Conservation (phyloP, 2,113 vertebrate species). For the Nyctereutes procyonoides region DNA sequence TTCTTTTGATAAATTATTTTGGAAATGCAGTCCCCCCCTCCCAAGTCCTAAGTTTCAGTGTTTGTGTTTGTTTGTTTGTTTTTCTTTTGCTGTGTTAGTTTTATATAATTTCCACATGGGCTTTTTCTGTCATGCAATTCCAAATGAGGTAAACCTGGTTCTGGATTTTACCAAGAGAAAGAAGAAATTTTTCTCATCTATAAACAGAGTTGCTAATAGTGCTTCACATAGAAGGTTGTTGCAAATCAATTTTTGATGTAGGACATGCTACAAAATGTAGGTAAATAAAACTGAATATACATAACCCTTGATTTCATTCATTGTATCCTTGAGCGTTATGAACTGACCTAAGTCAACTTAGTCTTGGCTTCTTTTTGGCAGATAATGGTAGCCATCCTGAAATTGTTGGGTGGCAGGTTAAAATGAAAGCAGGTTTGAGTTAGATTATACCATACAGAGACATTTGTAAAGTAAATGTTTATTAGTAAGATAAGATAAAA, state of each 20-base stretch:
- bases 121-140: neutral
- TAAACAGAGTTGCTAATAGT: neutral
- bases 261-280: neutral
- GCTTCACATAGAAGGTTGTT: neutral
- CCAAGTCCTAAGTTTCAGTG: neutral
- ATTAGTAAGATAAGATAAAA: neutral
- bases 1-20: conserved; percentile 15
- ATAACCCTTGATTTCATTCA: neutral
- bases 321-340: neutral
- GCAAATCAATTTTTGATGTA: neutral
- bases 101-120: neutral
- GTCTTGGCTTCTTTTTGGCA: neutral
- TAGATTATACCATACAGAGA: neutral
- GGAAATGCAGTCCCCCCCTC: neutral
- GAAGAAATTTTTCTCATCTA: neutral
- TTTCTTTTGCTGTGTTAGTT: neutral
- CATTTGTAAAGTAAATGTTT: neutral
- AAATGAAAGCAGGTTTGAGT: neutral
- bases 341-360: neutral
- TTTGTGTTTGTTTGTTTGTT: neutral
- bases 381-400: neutral
- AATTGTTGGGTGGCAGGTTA: neutral
- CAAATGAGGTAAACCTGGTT: neutral
- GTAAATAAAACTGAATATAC: neutral
- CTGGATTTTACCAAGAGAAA: neutral